Conservation (phyloP, 1,140 invertebrate species). For the Halesus radiatus region DNA sequence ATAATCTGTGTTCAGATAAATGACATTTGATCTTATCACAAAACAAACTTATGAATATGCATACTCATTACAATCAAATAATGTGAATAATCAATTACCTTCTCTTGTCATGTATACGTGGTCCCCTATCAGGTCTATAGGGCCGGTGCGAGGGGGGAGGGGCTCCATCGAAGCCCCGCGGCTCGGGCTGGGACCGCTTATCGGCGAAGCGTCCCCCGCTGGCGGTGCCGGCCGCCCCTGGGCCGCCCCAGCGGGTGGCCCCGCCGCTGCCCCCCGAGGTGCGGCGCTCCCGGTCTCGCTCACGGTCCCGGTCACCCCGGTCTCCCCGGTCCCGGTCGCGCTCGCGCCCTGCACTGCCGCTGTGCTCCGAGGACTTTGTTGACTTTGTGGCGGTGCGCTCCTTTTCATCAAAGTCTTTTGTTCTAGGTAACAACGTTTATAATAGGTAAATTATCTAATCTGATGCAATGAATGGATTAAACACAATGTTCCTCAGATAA, state of each 20-base stretch:
- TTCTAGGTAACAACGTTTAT: slow-evolving; percentile 58
- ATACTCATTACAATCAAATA: too few species aligned
- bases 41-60: too few species aligned
- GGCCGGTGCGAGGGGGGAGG: slow-evolving; percentile 15
- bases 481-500: too few species aligned
- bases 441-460: too few species aligned
- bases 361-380: slow-evolving; percentile 63
- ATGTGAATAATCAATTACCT: slow-evolving; percentile 58
- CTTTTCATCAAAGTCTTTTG: slow-evolving; percentile 67
- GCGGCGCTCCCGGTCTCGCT: slow-evolving; percentile 63
- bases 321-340: slow-evolving; percentile 60
- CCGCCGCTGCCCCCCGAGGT: slow-evolving; percentile 57
- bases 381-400: slow-evolving; percentile 65
- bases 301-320: slow-evolving; percentile 59
- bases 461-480: too few species aligned
- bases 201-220: slow-evolving; percentile 41
- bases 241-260: slow-evolving; percentile 58
- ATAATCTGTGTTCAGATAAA: too few species aligned
- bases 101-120: slow-evolving; percentile 66
- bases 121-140: slow-evolving; percentile 62
- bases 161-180: slow-evolving; percentile 43
- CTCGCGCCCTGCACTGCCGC: slow-evolving; percentile 53
- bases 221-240: slow-evolving; percentile 42
- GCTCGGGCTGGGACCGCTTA: slow-evolving; percentile 45
- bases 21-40: too few species aligned